A percentile compares a stretch with the other conserved stretches of the same genome.
These are phyloP conservation scores for Cheilosia variabilis DNA, from an alignment of 2,888 invertebrate genomes.

Conservation along the genomic window DNA sequence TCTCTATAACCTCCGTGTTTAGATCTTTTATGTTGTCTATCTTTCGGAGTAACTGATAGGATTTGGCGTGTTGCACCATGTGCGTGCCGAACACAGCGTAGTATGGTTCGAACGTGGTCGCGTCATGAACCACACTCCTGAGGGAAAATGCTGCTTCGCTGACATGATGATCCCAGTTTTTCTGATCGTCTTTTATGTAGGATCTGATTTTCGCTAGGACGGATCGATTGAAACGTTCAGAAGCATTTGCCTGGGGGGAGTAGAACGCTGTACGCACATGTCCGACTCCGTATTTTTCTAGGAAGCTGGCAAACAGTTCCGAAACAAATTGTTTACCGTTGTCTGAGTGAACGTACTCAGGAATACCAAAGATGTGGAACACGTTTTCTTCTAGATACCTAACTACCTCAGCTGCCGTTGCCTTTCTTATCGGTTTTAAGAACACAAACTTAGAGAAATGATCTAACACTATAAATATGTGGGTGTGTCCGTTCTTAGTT, in stretches of 20 bases:
- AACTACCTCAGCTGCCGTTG: background rate
- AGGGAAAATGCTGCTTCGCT: background rate
- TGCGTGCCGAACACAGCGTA: background rate
- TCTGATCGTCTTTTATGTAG: no score
- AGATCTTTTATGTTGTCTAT: no score
- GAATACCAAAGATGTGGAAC: background rate
- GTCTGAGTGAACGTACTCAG: background rate
- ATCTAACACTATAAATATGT: no score
- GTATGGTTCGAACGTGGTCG: background rate
- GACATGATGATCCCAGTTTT: no score
- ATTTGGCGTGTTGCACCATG: background rate
- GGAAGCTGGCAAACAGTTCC: background rate
- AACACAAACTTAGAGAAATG: background rate
- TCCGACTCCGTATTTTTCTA: background rate
- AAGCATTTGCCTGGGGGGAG: background rate
- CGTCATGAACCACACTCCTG: background rate
- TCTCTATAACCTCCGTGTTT: no score
- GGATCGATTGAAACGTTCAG: background rate
- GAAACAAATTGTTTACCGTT: background rate
- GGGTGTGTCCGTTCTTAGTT: background rate
- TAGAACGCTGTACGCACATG: background rate
- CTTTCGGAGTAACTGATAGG: no score
- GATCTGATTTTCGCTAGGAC: no score
- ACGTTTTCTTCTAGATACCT: background rate
- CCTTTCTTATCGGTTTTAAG: background rate